Percentiles rank a stretch among this genome's conserved stretches.
phyloP scores from a whole-genome alignment of 2,888 invertebrate species.

The Cryptocephalus primarius region DNA sequence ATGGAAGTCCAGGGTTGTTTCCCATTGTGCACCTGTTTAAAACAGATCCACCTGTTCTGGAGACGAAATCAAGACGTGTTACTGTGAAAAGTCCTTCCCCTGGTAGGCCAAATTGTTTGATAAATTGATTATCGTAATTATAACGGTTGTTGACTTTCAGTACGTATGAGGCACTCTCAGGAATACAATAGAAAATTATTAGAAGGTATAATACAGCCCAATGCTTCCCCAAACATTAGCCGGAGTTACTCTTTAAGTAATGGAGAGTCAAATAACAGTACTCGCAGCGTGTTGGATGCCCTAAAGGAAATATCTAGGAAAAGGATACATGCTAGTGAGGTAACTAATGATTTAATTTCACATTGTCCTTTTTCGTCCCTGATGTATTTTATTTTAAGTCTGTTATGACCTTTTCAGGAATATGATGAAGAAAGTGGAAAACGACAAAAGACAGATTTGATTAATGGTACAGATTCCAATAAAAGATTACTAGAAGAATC shows the following conservation, averaged over 20 bases:
- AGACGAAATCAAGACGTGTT: constrained; percentile 26
- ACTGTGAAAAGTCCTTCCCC: constrained; percentile 22
- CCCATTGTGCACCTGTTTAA: constrained; percentile 42
- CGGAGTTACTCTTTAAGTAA: neutral
- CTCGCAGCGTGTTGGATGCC: constrained; percentile 44
- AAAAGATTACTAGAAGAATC: constrained; percentile 20
- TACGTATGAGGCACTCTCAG: constrained; percentile 10
- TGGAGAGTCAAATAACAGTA: constrained; percentile 15
- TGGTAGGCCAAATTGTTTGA: constrained; percentile 4
- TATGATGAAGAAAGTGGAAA: constrained; percentile 23
- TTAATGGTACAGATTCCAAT: constrained; percentile 11
- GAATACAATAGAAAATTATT: constrained; percentile 21
- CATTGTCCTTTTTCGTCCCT: no score
- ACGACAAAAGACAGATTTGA: constrained; percentile 19
- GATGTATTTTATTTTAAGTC: neutral
- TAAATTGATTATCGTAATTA: neutral
- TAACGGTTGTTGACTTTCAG: neutral
- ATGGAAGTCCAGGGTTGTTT: constrained; percentile 38
- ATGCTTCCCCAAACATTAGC: constrained; percentile 4
- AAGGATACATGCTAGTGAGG: constrained; percentile 40
- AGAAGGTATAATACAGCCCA: constrained; percentile 18
- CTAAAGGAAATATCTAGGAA: constrained; percentile 47
- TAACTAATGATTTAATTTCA: constrained; percentile 8
- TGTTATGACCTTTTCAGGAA: constrained; percentile 12
- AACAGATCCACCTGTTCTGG: constrained; percentile 31